phyloP scores from a whole-genome alignment of 1,140 invertebrate species.

The Nomia melanderi region DNA sequence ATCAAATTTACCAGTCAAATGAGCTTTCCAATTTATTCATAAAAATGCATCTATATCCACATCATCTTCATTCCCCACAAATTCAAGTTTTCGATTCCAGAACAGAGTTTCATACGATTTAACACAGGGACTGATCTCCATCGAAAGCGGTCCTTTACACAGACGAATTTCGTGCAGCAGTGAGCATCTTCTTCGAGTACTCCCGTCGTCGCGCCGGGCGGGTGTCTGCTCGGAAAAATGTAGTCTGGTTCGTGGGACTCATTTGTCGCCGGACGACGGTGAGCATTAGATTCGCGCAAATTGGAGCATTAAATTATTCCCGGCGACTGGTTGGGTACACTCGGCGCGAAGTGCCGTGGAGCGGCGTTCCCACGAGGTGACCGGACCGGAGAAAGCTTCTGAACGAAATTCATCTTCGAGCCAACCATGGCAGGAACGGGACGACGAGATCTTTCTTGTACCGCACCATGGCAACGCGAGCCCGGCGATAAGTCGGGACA shows the following conservation, averaged over 20 bases:
- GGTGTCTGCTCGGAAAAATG: background rate
- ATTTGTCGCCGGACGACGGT: slow-evolving; percentile 11
- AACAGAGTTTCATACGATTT: too few species aligned
- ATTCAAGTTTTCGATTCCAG: too few species aligned
- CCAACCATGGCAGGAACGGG: background rate
- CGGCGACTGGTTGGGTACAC: background rate
- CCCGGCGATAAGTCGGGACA: background rate
- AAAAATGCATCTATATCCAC: too few species aligned
- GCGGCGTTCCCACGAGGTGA: too few species aligned
- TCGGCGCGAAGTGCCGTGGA: background rate
- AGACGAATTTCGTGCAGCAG: background rate
- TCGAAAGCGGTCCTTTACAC: too few species aligned
- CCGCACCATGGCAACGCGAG: background rate
- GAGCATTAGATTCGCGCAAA: slow-evolving; percentile 1
- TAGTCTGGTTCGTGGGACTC: background rate
- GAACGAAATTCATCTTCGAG: slow-evolving; percentile 12
- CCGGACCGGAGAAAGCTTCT: too few species aligned
- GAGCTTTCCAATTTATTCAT: too few species aligned
- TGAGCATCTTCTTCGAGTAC: background rate
- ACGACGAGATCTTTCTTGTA: background rate
- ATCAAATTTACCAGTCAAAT: too few species aligned
- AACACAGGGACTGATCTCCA: too few species aligned
- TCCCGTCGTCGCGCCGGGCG: background rate
- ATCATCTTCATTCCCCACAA: too few species aligned
- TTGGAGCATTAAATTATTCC: slow-evolving; percentile 20